These are phyloP conservation scores for Chalcis sispes DNA, from an alignment of 2,888 invertebrate genomes.

Conservation along the genomic window DNA sequence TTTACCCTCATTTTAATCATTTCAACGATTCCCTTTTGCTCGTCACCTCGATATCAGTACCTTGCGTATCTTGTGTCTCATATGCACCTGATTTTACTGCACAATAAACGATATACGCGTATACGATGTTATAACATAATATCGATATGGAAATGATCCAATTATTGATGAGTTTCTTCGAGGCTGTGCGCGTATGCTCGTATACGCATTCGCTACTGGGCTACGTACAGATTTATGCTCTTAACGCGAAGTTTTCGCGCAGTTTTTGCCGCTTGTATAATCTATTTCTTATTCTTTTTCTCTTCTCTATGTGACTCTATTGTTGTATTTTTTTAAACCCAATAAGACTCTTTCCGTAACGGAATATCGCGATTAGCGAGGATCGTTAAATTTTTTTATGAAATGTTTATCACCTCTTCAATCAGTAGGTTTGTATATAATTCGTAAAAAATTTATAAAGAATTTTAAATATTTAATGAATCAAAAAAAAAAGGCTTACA, in stretches of 20 bases:
- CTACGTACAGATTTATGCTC: conserved; percentile 45
- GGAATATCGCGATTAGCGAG: conserved; percentile 21
- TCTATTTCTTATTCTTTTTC: background rate
- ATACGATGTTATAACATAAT: conserved; percentile 50
- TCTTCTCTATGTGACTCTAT: too few species aligned
- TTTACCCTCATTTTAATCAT: background rate
- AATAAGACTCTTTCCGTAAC: background rate
- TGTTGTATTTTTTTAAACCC: too few species aligned
- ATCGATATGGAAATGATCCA: conserved; percentile 59
- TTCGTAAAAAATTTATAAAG: too few species aligned
- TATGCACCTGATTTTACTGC: background rate
- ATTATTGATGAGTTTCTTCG: conserved; percentile 51
- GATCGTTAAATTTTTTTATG: conserved; percentile 9
- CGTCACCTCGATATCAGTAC: background rate
- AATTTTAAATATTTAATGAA: too few species aligned
- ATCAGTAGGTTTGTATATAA: background rate
- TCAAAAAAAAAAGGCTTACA: too few species aligned
- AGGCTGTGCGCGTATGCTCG: background rate
- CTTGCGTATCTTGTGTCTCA: background rate
- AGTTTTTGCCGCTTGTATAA: conserved; percentile 14
- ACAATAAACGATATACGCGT: background rate
- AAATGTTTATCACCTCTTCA: background rate
- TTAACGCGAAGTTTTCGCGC: conserved; percentile 33
- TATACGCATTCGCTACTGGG: background rate
- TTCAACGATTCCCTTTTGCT: background rate